Conservation (phyloP, 2,113 vertebrate genomes). For the Ceratotherium simum region DNA sequence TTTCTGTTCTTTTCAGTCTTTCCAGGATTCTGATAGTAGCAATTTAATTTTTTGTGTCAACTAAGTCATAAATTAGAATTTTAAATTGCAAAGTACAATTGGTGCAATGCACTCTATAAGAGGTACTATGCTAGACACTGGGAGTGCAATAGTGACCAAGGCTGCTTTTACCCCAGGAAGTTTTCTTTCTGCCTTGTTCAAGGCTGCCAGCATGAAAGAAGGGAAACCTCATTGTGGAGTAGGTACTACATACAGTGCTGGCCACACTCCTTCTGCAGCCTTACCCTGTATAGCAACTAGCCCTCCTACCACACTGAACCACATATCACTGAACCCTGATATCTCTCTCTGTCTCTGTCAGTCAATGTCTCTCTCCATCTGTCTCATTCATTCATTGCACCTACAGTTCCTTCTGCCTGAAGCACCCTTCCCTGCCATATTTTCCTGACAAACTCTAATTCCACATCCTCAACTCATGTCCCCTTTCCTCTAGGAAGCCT, state of each 20-base stretch:
- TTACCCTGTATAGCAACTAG: not conserved
- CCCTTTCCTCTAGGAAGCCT: not conserved
- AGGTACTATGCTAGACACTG: not conserved
- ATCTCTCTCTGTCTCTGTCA: not conserved
- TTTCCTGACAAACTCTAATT: not conserved
- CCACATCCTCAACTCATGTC: not conserved
- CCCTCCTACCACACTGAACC: not conserved
- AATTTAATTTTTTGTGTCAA: constrained; percentile 9
- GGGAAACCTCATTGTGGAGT: not conserved
- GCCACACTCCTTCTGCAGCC: not conserved
- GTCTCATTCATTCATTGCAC: not conserved
- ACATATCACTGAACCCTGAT: not conserved
- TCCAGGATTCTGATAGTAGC: not conserved
- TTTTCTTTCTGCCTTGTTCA: not conserved
- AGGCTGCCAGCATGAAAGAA: not conserved
- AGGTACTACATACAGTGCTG: not conserved
- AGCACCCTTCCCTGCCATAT: not conserved
- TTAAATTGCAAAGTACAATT: not conserved
- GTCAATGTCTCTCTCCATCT: not conserved
- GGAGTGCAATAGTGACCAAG: not conserved
- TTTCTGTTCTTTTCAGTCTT: not conserved
- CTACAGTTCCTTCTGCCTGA: not conserved
- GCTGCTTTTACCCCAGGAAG: not conserved
- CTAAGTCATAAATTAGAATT: not conserved
- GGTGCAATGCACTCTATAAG: not conserved